These are phyloP conservation scores for Anabas testudineus DNA, from an alignment of 2,797 vertebrate genomes.

Conservation along the genomic window DNA sequence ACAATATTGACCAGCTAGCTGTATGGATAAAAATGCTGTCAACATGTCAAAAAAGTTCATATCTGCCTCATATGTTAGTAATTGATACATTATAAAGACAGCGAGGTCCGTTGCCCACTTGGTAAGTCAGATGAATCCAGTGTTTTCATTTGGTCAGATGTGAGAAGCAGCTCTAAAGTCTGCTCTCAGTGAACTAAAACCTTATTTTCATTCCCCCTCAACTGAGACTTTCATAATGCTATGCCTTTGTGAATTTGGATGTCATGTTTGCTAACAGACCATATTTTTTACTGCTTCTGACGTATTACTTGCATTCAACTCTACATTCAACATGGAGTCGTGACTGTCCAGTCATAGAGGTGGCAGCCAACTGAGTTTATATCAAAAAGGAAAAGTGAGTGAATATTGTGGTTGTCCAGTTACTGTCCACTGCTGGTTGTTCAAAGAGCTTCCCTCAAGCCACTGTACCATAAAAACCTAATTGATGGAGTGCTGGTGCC, in stretches of 20 bases:
- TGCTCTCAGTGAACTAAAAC: not conserved
- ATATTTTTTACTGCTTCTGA: not conserved
- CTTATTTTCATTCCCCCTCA: not conserved
- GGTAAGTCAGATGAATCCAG: not conserved
- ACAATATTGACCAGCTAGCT: not conserved
- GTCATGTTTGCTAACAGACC: not conserved
- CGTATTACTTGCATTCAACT: not conserved
- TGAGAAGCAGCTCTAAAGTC: not conserved
- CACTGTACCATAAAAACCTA: not conserved
- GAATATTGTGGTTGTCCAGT: not conserved
- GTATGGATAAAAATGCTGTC: too few relatives aligned
- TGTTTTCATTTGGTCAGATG: slow-evolving; percentile 8
- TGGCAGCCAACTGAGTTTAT: not conserved
- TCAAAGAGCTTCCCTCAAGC: too few relatives aligned
- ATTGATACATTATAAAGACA: too few relatives aligned
- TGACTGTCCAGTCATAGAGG: not conserved
- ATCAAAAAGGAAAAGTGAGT: not conserved
- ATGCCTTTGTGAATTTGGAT: not conserved
- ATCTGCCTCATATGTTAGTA: not conserved
- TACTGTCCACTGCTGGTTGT: not conserved
- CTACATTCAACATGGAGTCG: too few relatives aligned
- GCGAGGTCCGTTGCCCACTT: not conserved
- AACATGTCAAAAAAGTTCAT: not conserved
- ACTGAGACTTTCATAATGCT: not conserved
- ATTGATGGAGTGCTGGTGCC: not conserved